A percentile compares a stretch with the other conserved stretches of the same genome.
These are phyloP conservation scores for Gymnocypris eckloni DNA, from an alignment of 2,797 vertebrate genomes.

Conservation along the genomic window DNA sequence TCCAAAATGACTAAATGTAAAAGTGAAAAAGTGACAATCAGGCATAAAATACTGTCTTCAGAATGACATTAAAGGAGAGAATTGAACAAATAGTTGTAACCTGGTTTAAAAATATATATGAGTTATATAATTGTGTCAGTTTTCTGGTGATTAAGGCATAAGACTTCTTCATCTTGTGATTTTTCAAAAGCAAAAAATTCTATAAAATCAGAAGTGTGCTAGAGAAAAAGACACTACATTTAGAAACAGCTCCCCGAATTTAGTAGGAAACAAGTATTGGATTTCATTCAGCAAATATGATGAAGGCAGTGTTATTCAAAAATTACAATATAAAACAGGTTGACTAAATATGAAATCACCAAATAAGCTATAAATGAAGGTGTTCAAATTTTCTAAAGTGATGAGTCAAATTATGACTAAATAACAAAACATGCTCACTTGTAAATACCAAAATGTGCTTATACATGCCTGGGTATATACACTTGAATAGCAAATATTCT, in stretches of 20 bases:
- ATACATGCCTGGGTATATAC: conserved; percentile 17
- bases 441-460: neutral
- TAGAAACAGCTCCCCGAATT: neutral
- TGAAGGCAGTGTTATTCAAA: neutral
- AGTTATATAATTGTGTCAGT: neutral
- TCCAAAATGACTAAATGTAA: no score
- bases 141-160: neutral
- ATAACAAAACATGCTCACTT: conserved; percentile 8
- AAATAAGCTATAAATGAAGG: neutral
- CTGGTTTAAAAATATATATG: neutral
- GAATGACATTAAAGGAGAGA: neutral
- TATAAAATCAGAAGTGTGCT: neutral
- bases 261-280: neutral
- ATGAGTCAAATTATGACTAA: neutral
- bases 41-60: neutral
- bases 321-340: neutral
- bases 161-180: neutral
- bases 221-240: neutral
- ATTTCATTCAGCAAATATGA: neutral
- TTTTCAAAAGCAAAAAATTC: neutral
- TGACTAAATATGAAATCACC: neutral
- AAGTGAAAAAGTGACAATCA: neutral
- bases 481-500: conserved; percentile 29
- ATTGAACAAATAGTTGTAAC: neutral
- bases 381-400: neutral